phyloP scores from a whole-genome alignment of 2,797 vertebrate species.

The Chelmon rostratus region DNA sequence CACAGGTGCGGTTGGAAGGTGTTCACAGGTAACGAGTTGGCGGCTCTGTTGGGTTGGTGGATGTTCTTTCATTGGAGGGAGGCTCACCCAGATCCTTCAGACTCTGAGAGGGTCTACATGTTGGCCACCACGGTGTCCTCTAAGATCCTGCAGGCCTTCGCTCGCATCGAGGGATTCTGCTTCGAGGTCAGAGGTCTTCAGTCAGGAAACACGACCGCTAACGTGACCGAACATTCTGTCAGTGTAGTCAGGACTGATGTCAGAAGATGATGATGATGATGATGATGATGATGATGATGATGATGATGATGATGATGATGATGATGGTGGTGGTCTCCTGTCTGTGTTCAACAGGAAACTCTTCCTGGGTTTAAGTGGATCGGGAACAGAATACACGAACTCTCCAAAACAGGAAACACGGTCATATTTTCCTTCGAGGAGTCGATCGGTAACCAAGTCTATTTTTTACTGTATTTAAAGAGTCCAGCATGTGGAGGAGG shows the following conservation, averaged over 20 bases:
- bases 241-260: not conserved
- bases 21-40: constrained; percentile 95
- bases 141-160: constrained; percentile 92
- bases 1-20: constrained; percentile 91
- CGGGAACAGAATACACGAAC: constrained; percentile 92
- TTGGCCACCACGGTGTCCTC: constrained; percentile 96
- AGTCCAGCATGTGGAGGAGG: too few relatives aligned
- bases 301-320: not conserved
- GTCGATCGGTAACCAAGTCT: constrained; percentile 90
- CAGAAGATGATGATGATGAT: not conserved
- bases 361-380: constrained; percentile 98
- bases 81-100: constrained; percentile 75
- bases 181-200: constrained; percentile 87
- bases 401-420: constrained; percentile 88
- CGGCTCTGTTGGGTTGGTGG: constrained; percentile 97
- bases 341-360: constrained; percentile 89
- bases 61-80: constrained; percentile 93
- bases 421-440: constrained; percentile 97
- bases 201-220: too few relatives aligned
- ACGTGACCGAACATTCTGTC: not conserved
- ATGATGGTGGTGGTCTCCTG: not conserved
- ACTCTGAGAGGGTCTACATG: constrained; percentile 89
- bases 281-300: not conserved
- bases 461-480: not conserved
- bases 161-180: constrained; percentile 91